Conservation (phyloP, 1,140 invertebrate genomes). For the Amphibalanus amphitrite region DNA sequence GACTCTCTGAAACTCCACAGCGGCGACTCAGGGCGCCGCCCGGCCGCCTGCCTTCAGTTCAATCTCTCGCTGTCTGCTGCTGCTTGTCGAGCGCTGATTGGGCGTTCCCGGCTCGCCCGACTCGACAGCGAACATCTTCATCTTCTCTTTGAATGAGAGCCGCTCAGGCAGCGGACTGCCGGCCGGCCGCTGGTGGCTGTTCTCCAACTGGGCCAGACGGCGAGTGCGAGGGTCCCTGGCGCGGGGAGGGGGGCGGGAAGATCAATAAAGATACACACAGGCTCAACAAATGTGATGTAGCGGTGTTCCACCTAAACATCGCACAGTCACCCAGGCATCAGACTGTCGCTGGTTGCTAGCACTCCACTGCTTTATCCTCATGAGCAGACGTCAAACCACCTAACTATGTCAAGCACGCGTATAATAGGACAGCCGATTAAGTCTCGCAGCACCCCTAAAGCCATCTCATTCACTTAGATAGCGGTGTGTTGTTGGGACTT, state of each 20-base stretch:
- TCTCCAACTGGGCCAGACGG: slow-evolving; percentile 56
- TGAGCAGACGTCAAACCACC: too few species aligned
- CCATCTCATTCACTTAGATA: too few species aligned
- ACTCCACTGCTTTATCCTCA: too few species aligned
- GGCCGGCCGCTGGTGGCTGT: slow-evolving; percentile 41
- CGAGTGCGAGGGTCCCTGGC: slow-evolving; percentile 61
- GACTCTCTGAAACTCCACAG: too few species aligned
- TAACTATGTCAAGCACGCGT: too few species aligned
- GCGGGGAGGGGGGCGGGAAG: background rate
- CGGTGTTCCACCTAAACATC: too few species aligned
- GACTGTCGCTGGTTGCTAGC: too few species aligned
- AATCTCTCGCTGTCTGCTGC: slow-evolving; percentile 77
- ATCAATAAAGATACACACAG: background rate
- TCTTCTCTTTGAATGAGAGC: slow-evolving; percentile 83
- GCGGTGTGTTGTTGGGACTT: too few species aligned
- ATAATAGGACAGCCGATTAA: too few species aligned
- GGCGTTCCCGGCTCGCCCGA: slow-evolving; percentile 70
- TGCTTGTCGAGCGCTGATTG: slow-evolving; percentile 82
- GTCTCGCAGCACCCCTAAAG: too few species aligned
- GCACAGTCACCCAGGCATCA: too few species aligned
- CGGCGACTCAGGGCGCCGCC: background rate
- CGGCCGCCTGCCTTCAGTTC: slow-evolving; percentile 28
- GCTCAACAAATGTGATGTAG: background rate
- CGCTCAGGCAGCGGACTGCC: slow-evolving; percentile 54
- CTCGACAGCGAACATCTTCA: slow-evolving; percentile 93